Evolutionary conservation across 2,888 invertebrate species (phyloP).

Genomic region (Melitaea athalia): DNA sequence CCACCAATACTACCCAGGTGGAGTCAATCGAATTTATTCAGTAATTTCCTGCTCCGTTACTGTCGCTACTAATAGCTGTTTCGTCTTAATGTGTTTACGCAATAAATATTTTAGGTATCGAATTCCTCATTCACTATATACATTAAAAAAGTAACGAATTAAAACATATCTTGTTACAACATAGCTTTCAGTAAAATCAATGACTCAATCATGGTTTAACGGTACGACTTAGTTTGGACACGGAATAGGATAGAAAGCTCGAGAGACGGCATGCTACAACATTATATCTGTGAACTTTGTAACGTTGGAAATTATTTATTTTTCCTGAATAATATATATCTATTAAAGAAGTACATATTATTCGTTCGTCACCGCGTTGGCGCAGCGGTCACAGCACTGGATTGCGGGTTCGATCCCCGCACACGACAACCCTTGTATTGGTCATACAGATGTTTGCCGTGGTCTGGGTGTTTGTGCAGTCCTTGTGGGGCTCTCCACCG

Average conservation of each 20-base stretch:
- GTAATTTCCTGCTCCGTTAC: constrained; percentile 65
- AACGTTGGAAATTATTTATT: neutral
- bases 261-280: constrained; percentile 6
- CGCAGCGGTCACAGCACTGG: no score
- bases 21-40: constrained; percentile 76
- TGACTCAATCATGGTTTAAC: constrained; percentile 36
- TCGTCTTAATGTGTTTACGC: constrained; percentile 57
- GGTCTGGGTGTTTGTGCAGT: no score
- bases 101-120: constrained; percentile 15
- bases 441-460: no score
- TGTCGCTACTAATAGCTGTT: constrained; percentile 57
- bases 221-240: constrained; percentile 23
- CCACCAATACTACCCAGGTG: constrained; percentile 56
- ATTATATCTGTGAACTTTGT: constrained; percentile 4
- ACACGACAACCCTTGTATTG: no score
- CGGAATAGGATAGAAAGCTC: constrained; percentile 5
- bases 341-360: no score
- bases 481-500: no score
- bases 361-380: no score
- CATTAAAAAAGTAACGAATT: neutral
- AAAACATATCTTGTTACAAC: neutral
- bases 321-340: no score
- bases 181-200: constrained; percentile 23
- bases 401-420: no score
- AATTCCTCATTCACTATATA: neutral